phyloP scores from a whole-genome alignment of 2,797 vertebrate species.

The Phrynocephalus forsythii region DNA sequence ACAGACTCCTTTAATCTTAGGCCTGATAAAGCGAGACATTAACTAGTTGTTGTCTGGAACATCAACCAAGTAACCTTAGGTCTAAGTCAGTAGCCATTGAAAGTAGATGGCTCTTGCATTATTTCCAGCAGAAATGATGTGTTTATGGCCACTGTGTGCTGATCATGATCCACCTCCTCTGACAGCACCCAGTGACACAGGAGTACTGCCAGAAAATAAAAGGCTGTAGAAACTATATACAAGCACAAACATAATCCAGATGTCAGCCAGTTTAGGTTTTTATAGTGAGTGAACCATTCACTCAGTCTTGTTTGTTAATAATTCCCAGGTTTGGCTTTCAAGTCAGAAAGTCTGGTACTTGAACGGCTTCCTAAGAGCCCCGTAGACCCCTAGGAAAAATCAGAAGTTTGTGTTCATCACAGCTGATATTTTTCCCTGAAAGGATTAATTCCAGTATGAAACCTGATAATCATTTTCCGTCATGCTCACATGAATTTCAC shows the following conservation, averaged over 20 bases:
- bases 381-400: no score
- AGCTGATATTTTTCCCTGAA: no score
- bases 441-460: no score
- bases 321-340: not conserved
- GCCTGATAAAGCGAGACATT: not conserved
- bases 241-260: not conserved
- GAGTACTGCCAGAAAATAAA: not conserved
- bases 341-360: no score
- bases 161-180: no score
- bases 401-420: no score
- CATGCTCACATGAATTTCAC: no score
- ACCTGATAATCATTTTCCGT: no score
- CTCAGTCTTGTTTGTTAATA: not conserved
- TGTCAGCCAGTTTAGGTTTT: not conserved
- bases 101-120: not conserved
- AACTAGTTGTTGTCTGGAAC: slow-evolving; percentile 1
- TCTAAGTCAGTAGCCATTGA: not conserved
- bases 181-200: not conserved
- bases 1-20: not conserved
- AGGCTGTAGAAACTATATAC: not conserved
- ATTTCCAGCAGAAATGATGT: not conserved
- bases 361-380: no score
- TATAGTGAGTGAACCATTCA: not conserved
- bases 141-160: not conserved
- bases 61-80: no score